Evolutionary conservation across 1,140 invertebrate genomes (phyloP), one percentile per base, ranked within the genome.

Genomic region (Polypedilum pembai): DNA sequence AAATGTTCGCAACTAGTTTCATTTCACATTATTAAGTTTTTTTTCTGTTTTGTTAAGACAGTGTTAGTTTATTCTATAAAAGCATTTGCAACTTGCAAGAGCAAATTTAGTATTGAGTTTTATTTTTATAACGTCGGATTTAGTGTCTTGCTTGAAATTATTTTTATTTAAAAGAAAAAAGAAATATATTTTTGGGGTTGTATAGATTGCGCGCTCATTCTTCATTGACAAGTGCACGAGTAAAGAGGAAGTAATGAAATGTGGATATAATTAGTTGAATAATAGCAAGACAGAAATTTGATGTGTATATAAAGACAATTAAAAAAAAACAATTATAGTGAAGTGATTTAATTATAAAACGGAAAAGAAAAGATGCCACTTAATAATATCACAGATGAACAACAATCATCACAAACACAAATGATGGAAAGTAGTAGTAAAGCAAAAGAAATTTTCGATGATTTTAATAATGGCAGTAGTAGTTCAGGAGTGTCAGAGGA

Each of bases 1-100:
- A 56, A 56, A 56, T 33, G 24, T 33, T 56, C 45, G 45, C 45
- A 56, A 56, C 45, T 20, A 21, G 65, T 69, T 69, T 69, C 20
- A 69, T 18, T 18, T 69, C 65, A 69, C 12, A 56, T n/a, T 33
- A 33, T 33, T 33, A 33, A 33, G 24, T 33, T 33, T 33, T 33
- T 33, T 33, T 33, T 33, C 65, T 21, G 8, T 69, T 10, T 66
- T 20, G 3, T 10, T 69, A 69, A 69, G 8, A 69, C 18, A 21
- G 65, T 69, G 65, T 69, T 18, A 69, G 65, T 69, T 69, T 69
- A 18, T 69, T 69, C 17, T 69, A 69, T 69, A 69, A 69, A 69
- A 69, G 65, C 65, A 69, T 69, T 69, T 69, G 65, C 65, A 69
- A 18, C 65, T 69, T 20, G 20, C 20, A 69, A 69, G 45, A 69